These are phyloP conservation scores for Neoascia interrupta DNA, from an alignment of 2,888 invertebrate genomes.

Conservation along the genomic window DNA sequence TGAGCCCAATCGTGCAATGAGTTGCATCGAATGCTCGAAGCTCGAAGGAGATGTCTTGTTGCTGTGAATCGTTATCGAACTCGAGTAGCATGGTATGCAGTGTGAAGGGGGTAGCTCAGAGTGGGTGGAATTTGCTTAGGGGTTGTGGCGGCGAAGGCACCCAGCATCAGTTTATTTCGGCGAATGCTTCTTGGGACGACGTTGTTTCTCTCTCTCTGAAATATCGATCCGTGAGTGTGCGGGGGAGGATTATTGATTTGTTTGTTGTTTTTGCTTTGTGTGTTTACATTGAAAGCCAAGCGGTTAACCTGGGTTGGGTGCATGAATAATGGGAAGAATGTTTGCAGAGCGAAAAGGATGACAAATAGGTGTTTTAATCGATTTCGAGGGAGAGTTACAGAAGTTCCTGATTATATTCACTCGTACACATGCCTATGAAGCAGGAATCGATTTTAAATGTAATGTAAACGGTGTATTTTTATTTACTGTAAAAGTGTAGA, in stretches of 20 bases:
- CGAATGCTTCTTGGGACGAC: no score
- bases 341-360: slow-evolving; percentile 38
- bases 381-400: no score
- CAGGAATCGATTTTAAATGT: slow-evolving; percentile 7
- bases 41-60: slow-evolving; percentile 43
- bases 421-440: neutral
- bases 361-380: slow-evolving; percentile 8
- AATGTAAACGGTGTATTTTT: neutral
- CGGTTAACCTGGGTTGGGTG: slow-evolving; percentile 23
- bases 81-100: neutral
- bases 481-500: no score
- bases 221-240: slow-evolving; percentile 57
- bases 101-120: neutral
- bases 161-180: slow-evolving; percentile 58
- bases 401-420: no score
- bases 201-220: slow-evolving; percentile 49
- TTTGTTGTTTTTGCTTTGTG: slow-evolving; percentile 8
- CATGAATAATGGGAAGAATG: neutral
- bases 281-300: slow-evolving; percentile 23
- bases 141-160: slow-evolving; percentile 38
- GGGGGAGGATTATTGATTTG: slow-evolving; percentile 64
- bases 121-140: neutral
- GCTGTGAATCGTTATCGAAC: slow-evolving; percentile 54
- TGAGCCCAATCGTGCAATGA: slow-evolving; percentile 64
- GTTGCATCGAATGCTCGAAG: slow-evolving; percentile 41